Evolutionary conservation across 2,113 vertebrate genomes (phyloP).

Genomic region (Alexandromys fortis): DNA sequence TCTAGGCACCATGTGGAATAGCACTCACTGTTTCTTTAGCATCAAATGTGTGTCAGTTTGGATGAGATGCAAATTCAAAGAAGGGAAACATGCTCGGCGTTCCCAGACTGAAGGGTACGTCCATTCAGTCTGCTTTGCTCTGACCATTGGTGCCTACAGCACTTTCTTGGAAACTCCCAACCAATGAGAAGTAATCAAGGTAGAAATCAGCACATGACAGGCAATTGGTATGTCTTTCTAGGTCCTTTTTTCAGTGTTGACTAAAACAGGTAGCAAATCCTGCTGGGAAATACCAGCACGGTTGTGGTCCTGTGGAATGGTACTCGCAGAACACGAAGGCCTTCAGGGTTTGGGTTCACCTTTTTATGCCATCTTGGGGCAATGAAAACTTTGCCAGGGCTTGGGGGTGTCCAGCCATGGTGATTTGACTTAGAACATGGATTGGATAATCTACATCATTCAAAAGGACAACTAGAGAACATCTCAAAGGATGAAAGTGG

Average conservation of each 20-base stretch:
- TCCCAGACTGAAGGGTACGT: neutral
- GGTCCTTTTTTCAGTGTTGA: neutral
- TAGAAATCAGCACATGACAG: neutral
- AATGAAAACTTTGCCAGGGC: slow-evolving; percentile 46
- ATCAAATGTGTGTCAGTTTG: neutral
- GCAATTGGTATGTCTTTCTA: neutral
- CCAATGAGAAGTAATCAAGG: neutral
- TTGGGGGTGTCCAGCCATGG: neutral
- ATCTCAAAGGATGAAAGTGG: neutral
- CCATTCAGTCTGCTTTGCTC: neutral
- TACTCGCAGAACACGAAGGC: neutral
- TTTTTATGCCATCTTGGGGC: slow-evolving; percentile 54
- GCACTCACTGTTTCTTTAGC: neutral
- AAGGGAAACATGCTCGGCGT: neutral
- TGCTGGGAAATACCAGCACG: neutral
- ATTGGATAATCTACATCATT: neutral
- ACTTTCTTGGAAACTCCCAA: neutral
- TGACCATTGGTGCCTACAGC: neutral
- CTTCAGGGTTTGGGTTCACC: neutral
- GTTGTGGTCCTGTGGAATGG: neutral
- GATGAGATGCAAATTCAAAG: neutral
- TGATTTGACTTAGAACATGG: neutral
- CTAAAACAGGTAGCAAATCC: neutral
- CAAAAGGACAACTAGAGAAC: neutral
- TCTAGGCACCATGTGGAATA: neutral